Conservation (phyloP, 1,140 invertebrate species). For the Drosophila tristis region DNA sequence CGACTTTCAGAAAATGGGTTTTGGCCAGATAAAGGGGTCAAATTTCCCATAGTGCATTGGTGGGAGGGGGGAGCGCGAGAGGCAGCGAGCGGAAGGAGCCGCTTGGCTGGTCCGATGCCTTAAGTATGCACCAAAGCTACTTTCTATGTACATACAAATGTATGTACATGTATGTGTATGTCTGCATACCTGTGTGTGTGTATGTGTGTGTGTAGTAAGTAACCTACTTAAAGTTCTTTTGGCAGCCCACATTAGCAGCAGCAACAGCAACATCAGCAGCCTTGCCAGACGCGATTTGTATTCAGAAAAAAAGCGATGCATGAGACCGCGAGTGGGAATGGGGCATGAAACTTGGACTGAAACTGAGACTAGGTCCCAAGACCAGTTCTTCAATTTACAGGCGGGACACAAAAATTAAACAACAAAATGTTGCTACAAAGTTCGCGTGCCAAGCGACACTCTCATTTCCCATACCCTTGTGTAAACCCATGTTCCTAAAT, state of each 20-base stretch:
- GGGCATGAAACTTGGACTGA: neutral
- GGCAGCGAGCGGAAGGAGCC: neutral
- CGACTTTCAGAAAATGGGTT: no score
- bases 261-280: slow-evolving; percentile 10
- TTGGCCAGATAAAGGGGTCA: no score
- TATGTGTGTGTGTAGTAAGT: slow-evolving; percentile 42
- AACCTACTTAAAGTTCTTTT: slow-evolving; percentile 76
- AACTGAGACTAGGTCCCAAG: neutral
- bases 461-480: slow-evolving; percentile 24
- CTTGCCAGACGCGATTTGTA: slow-evolving; percentile 53
- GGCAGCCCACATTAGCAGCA: slow-evolving; percentile 41
- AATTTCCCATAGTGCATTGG: no score
- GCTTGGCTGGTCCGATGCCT: slow-evolving; percentile 33
- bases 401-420: slow-evolving; percentile 42
- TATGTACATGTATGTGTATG: neutral
- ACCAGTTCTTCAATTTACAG: slow-evolving; percentile 17
- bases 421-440: slow-evolving; percentile 35
- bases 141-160: neutral
- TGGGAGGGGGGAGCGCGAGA: neutral
- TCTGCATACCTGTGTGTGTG: slow-evolving; percentile 3
- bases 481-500: neutral
- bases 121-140: slow-evolving; percentile 65
- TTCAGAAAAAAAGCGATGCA: slow-evolving; percentile 50
- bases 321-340: slow-evolving; percentile 4
- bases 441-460: slow-evolving; percentile 49